Evolutionary conservation across 2,888 invertebrate species (phyloP).

Genomic region (Disparrhopalites patrizii): DNA sequence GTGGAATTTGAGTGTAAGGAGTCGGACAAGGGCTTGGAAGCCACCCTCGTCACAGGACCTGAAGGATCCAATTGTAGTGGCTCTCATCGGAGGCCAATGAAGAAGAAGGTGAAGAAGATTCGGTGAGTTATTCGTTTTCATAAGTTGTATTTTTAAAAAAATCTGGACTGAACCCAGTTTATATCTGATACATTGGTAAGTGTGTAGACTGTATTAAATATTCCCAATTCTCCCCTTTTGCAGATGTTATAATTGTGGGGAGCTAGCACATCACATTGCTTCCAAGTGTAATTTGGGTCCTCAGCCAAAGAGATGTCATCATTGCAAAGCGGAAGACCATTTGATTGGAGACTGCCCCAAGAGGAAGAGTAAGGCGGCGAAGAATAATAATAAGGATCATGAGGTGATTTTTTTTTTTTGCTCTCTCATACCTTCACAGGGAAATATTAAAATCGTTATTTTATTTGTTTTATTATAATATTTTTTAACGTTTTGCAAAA

Average conservation of each 20-base stretch:
- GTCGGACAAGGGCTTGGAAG: slow-evolving; percentile 81
- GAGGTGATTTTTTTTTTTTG: too few species aligned
- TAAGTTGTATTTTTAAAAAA: neutral
- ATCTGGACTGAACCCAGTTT: too few species aligned
- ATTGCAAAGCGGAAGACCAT: slow-evolving; percentile 82
- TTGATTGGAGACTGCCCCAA: slow-evolving; percentile 83
- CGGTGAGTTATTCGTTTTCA: slow-evolving; percentile 57
- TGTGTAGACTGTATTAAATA: neutral
- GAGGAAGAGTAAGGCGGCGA: slow-evolving; percentile 50
- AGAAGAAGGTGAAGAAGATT: slow-evolving; percentile 79
- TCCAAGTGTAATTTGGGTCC: slow-evolving; percentile 83
- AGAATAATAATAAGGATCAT: slow-evolving; percentile 35
- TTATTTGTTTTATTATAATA: neutral
- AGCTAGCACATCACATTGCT: slow-evolving; percentile 88
- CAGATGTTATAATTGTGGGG: slow-evolving; percentile 90
- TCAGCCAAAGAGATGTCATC: slow-evolving; percentile 85
- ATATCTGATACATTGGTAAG: neutral
- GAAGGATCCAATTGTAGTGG: slow-evolving; percentile 75
- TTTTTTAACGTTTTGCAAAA: neutral
- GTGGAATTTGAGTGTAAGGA: slow-evolving; percentile 82
- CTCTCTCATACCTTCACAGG: too few species aligned
- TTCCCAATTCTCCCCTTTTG: neutral
- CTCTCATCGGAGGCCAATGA: slow-evolving; percentile 72
- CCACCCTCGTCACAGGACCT: slow-evolving; percentile 76
- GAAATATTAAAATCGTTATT: too few species aligned